Evolutionary conservation across 2,888 invertebrate genomes (phyloP).

Genomic region (Platycheirus rosarum): DNA sequence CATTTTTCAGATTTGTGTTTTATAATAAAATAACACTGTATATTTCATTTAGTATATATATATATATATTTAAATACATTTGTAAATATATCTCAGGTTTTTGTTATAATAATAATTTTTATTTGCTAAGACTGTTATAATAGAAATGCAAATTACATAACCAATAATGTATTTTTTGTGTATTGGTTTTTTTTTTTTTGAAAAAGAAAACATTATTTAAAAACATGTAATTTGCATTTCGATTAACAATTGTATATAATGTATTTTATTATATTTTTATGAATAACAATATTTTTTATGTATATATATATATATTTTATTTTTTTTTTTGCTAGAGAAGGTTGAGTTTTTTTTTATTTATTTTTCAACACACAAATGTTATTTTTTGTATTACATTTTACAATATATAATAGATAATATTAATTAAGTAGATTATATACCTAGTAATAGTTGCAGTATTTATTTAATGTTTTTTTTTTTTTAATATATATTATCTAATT

Average conservation of each 20-base stretch:
- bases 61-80: slow-evolving; percentile 74
- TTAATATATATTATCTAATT: slow-evolving; percentile 72
- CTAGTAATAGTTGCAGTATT: slow-evolving; percentile 73
- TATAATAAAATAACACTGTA: slow-evolving; percentile 74
- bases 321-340: slow-evolving; percentile 62
- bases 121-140: slow-evolving; percentile 62
- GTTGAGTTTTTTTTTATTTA: slow-evolving; percentile 39
- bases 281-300: slow-evolving; percentile 72
- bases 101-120: slow-evolving; percentile 72
- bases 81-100: slow-evolving; percentile 74
- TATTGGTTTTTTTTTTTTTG: slow-evolving; percentile 31
- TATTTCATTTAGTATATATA: slow-evolving; percentile 74
- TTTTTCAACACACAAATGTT: slow-evolving; percentile 70
- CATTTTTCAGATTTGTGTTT: slow-evolving; percentile 74
- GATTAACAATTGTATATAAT: slow-evolving; percentile 67
- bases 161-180: slow-evolving; percentile 49
- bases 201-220: slow-evolving; percentile 35
- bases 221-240: slow-evolving; percentile 69
- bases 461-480: slow-evolving; percentile 48
- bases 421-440: slow-evolving; percentile 74
- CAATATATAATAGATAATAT: slow-evolving; percentile 62
- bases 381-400: slow-evolving; percentile 69
- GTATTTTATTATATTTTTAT: slow-evolving; percentile 63
- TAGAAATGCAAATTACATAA: slow-evolving; percentile 69
- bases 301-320: slow-evolving; percentile 61